Conservation (phyloP, 2,113 vertebrate species). For the Diadophis punctatus region DNA sequence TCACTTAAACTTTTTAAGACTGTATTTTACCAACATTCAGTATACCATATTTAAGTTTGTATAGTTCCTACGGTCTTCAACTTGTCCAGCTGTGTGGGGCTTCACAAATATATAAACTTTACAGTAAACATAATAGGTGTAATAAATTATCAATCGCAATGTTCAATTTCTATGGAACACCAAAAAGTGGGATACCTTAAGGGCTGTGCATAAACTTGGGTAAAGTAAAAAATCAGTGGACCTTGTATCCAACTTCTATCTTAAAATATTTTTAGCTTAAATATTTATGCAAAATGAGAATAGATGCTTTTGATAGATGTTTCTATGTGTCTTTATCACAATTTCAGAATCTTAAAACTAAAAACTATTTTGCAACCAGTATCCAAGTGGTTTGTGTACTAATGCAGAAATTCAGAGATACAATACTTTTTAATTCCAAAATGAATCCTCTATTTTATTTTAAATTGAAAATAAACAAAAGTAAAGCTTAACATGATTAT, state of each 20-base stretch:
- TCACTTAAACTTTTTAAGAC: not conserved
- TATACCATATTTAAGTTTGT: not conserved
- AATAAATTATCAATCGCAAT: not conserved
- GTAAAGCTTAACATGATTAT: slow-evolving; percentile 16
- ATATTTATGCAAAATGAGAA: not conserved
- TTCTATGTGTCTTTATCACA: not conserved
- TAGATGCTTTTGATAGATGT: not conserved
- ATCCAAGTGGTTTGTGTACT: not conserved
- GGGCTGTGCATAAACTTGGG: not conserved
- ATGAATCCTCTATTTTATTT: not conserved
- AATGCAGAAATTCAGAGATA: not conserved
- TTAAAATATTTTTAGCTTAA: not conserved
- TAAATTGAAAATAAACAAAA: slow-evolving; percentile 23
- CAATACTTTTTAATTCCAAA: not conserved
- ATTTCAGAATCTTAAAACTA: not conserved
- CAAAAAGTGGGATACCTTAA: too few relatives aligned
- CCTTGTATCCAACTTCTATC: not conserved
- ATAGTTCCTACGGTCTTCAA: not conserved
- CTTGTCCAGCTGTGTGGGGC: not conserved
- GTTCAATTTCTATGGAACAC: not conserved
- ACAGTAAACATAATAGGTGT: not conserved
- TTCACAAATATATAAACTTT: not conserved
- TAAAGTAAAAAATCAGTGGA: not conserved
- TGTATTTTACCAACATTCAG: not conserved
- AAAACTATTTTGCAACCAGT: not conserved